These are phyloP conservation scores for Lithophane semibrunnea DNA, from an alignment of 2,888 invertebrate species.

Conservation along the genomic window DNA sequence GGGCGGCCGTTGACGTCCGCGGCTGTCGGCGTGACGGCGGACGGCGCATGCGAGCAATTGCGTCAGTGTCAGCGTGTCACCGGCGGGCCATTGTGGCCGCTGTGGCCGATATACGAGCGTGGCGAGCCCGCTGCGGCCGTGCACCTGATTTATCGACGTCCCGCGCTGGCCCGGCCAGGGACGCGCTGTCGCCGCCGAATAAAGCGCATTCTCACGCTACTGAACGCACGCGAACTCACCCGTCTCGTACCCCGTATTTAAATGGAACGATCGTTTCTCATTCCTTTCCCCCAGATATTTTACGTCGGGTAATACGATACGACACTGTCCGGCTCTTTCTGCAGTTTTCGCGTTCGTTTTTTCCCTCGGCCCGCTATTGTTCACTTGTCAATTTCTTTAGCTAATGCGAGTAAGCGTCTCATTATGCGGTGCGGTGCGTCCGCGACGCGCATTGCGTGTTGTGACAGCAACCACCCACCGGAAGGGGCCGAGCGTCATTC, in stretches of 20 bases:
- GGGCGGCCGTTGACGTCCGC: slow-evolving; percentile 74
- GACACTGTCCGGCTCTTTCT: slow-evolving; percentile 90
- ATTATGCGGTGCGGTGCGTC: slow-evolving; percentile 90
- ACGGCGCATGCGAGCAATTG: slow-evolving; percentile 86
- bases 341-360: slow-evolving; percentile 87
- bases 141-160: slow-evolving; percentile 89
- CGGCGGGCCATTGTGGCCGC: slow-evolving; percentile 84
- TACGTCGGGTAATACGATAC: slow-evolving; percentile 90
- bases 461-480: slow-evolving; percentile 91
- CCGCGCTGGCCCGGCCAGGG: slow-evolving; percentile 75
- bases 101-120: slow-evolving; percentile 82
- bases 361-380: slow-evolving; percentile 87
- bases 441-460: slow-evolving; percentile 90
- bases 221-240: slow-evolving; percentile 89
- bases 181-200: slow-evolving; percentile 86
- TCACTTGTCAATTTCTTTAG: slow-evolving; percentile 91
- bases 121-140: slow-evolving; percentile 77
- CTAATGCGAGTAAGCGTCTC: slow-evolving; percentile 91
- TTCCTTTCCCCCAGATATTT: slow-evolving; percentile 90
- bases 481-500: slow-evolving; percentile 90
- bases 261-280: slow-evolving; percentile 90
- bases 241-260: slow-evolving; percentile 86
- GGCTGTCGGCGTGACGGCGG: slow-evolving; percentile 78
- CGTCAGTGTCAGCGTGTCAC: slow-evolving; percentile 87
- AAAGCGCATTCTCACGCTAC: slow-evolving; percentile 90